Conservation (phyloP, 2,797 vertebrate species). For the Spizella passerina region DNA sequence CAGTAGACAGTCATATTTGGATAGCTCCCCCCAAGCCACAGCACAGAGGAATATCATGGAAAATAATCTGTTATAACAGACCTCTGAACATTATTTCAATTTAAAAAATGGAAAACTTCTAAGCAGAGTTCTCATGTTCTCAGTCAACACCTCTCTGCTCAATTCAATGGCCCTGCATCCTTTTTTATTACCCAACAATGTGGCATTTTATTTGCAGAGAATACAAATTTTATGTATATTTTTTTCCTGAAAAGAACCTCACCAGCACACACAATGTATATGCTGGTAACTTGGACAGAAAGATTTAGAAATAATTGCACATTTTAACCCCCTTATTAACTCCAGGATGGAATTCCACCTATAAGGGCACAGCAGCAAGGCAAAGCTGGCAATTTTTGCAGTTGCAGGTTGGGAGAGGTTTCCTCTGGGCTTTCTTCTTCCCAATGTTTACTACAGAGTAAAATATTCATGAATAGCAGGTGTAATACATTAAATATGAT, state of each 20-base stretch:
- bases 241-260: neutral
- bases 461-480: conserved; percentile 40
- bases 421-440: conserved; percentile 14
- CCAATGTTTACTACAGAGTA: neutral
- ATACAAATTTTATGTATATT: neutral
- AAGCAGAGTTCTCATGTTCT: neutral
- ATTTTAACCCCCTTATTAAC: neutral
- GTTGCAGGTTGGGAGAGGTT: neutral
- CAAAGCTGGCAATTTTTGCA: neutral
- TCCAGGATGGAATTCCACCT: neutral
- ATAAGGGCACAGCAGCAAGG: neutral
- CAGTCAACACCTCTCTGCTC: neutral
- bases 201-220: neutral
- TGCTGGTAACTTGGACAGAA: neutral
- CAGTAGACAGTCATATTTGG: neutral
- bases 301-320: neutral
- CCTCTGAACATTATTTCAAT: neutral
- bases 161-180: neutral
- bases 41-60: neutral
- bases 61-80: neutral
- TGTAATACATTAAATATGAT: neutral
- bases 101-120: neutral
- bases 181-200: neutral
- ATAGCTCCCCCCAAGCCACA: neutral
- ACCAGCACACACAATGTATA: neutral